These are phyloP conservation scores for Oncorhynchus nerka DNA, from an alignment of 2,113 vertebrate genomes.

Conservation along the genomic window DNA sequence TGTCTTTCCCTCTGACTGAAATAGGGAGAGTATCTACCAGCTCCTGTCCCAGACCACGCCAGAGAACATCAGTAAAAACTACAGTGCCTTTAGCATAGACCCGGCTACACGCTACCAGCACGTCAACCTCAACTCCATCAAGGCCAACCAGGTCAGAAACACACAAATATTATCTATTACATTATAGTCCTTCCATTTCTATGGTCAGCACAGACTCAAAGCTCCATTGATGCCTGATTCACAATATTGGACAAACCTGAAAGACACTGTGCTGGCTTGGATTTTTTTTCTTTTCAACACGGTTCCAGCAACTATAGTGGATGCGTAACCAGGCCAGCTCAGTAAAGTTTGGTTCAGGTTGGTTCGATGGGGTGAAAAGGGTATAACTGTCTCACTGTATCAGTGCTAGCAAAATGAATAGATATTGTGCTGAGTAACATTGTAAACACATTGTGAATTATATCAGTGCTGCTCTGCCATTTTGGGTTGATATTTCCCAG, in stretches of 20 bases:
- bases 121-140: conserved; percentile 82
- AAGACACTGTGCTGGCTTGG: no score
- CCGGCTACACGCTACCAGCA: conserved; percentile 87
- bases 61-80: conserved; percentile 88
- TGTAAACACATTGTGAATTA: background rate
- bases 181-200: background rate
- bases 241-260: no score
- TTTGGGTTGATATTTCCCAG: background rate
- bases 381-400: background rate
- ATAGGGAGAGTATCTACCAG: conserved; percentile 92
- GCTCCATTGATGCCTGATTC: no score
- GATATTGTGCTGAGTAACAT: background rate
- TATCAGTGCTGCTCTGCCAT: background rate
- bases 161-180: no score
- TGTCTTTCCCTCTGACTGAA: background rate
- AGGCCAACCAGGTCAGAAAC: conserved; percentile 78
- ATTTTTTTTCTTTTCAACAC: no score
- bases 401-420: background rate
- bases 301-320: no score
- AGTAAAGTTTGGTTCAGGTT: no score
- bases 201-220: no score
- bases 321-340: no score
- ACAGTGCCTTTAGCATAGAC: conserved; percentile 82
- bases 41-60: conserved; percentile 90
- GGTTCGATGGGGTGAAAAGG: no score